Base-by-base conservation (phyloP, 2,888 invertebrate species). In the Anorthoa munda region DNA sequence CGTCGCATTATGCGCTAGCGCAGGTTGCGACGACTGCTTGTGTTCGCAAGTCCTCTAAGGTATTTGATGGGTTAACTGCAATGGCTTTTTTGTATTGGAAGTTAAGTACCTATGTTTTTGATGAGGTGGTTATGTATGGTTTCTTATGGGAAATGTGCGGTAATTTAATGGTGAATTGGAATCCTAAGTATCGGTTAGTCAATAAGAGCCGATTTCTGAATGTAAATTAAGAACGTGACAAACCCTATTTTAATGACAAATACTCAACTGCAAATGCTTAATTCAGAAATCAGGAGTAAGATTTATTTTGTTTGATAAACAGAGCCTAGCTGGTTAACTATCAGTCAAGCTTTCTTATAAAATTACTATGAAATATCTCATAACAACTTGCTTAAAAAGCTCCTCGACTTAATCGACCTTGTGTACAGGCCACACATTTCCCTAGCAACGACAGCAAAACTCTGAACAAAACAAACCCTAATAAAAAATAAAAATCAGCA, bases 1-100 rank as follows among this genome's bases (percentile, higher is more conserved):
- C 83, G 83, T 80, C 86, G 89, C 87, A 89, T 90, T 91, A 90
- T 90, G 87, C 86, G 86, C 59, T 18, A 9, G 71, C 59, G 71
- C 79, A 81, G 83, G 79, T 82, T 82, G 81, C 58, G 26, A 56
- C 4, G 73, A 81, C 71, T 75, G 81, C 79, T 66, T 48, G 74
- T 82, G 79, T 79, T 78, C 48, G 56, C 78, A 45, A 82, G 61
- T 51, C 63, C 60, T 82, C 31, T 26, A 39, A 45, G 61, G 48
- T 74, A 66, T 56, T 75, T 82, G 75, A 81, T 75, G 66, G 12
- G 65, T 82, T 82, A 82, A 82, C 69, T 81, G 48, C 21, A 21
- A 26, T 31, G 21, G 0, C 13, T 50, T 64, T 55, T 51, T 70
- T 53, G 21, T 50, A 48, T 67, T 13, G 17, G 7, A 26, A 13